Evolutionary conservation across 2,888 invertebrate species (phyloP), one percentile per base, ranked within the genome.

Genomic region (Diadegma fenestrale): DNA sequence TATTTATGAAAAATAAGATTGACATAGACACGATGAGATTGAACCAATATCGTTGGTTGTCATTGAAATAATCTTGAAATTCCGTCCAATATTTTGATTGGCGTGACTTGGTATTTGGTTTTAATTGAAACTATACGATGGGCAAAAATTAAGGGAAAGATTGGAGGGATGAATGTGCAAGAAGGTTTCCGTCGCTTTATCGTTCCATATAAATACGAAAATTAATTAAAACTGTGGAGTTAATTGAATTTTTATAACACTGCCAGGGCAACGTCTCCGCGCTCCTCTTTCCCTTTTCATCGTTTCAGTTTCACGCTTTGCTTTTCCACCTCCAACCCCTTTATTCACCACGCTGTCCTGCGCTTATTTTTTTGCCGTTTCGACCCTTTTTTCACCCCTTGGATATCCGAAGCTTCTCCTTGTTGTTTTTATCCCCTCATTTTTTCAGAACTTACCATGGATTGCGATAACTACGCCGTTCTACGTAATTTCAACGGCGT

Each of bases 161-260:
- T 58, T 26, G 5, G 26, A 45, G 43, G 68, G 45, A 68, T 26
- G 58, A 58, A 30, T 68, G 43, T 22, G 68, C 45, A 19, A 45
- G 26, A 68, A 26, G 45, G 86, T 87, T 86, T 87, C 88, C 90
- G 89, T 90, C 89, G 91, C 89, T 91, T 91, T 90, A 91, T 91
- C 89, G 89, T 87, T 82, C 89, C 89, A 89, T 91, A 90, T 91
- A 91, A 92, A 91, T 91, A 91, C 89, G 85, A 72, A 89, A 91
- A 91, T 92, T 91, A 90, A 91, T 91, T 91, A 91, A 89, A 91
- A 91, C 88, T 89, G 89, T 88, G 72, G 89, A 89, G 91, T 91
- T 91, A 91, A 92, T 92, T 92, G 92, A 92, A 92, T 92, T 92
- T 92, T 92, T 91, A 91, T 91, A 91, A 91, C 90, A 45, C 88